Conservation (phyloP, 2,888 invertebrate genomes). For the Lasioglossum leucozonium region DNA sequence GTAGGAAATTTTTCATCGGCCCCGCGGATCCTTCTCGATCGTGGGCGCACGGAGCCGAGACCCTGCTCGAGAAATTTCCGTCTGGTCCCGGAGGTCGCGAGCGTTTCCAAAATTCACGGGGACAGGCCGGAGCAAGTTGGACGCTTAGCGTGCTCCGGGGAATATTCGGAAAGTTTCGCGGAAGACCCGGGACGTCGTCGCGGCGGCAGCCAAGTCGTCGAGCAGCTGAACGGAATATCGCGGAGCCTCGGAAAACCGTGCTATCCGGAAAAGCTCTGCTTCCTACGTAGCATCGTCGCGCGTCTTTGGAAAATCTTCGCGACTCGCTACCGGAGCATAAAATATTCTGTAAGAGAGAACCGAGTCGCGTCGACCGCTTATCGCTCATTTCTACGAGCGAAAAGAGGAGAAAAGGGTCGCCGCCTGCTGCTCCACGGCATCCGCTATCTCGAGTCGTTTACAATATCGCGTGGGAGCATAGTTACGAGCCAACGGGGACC, state of each 20-base stretch:
- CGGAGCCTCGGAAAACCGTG: not conserved
- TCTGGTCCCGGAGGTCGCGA: not conserved
- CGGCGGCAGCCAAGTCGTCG: not conserved
- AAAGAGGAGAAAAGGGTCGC: not conserved
- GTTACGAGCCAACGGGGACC: constrained; percentile 22
- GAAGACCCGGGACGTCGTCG: constrained; percentile 19
- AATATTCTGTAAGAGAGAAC: not conserved
- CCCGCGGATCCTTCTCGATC: not conserved
- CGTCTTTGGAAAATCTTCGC: not conserved
- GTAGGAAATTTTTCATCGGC: not conserved
- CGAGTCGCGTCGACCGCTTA: not conserved
- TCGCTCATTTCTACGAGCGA: not conserved
- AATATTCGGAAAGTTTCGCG: constrained; percentile 32
- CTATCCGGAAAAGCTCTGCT: not conserved
- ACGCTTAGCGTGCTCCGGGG: constrained; percentile 27
- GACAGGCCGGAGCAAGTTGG: constrained; percentile 34
- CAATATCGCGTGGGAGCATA: not conserved
- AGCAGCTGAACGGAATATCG: constrained; percentile 28
- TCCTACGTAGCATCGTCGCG: not conserved
- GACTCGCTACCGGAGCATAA: not conserved
- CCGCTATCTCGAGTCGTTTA: constrained; percentile 7
- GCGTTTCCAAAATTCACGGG: not conserved
- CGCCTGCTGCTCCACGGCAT: not conserved
- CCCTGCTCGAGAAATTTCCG: not conserved
- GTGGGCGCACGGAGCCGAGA: not conserved